Evolutionary conservation across 2,888 invertebrate species (phyloP).

Genomic region (Melipona bicolor): DNA sequence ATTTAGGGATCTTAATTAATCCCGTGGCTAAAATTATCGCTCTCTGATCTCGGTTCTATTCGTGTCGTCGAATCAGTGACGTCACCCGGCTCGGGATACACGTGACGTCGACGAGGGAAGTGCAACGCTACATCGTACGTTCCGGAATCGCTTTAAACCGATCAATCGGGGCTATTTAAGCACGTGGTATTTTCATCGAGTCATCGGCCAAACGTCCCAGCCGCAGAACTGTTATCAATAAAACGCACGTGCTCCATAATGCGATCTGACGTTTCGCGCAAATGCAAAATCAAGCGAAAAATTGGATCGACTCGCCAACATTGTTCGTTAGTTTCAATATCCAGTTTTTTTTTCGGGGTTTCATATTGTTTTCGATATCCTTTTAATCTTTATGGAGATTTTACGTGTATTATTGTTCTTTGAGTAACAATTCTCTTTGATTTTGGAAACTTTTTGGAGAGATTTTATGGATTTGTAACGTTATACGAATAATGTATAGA

Average conservation of each 20-base stretch:
- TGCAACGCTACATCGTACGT: slow-evolving; percentile 69
- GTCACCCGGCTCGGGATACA: slow-evolving; percentile 71
- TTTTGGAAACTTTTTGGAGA: no score
- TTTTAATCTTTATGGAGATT: neutral
- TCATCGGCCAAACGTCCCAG: slow-evolving; percentile 15
- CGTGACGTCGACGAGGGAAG: slow-evolving; percentile 77
- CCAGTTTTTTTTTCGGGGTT: accelerated
- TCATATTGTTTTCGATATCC: neutral
- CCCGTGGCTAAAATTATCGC: slow-evolving; percentile 79
- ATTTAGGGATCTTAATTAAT: slow-evolving; percentile 81
- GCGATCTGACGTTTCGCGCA: neutral
- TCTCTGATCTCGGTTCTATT: slow-evolving; percentile 79
- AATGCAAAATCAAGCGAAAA: neutral
- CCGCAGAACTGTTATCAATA: slow-evolving; percentile 27
- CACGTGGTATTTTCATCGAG: slow-evolving; percentile 29
- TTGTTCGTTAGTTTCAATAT: neutral
- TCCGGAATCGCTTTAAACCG: slow-evolving; percentile 49
- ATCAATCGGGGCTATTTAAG: slow-evolving; percentile 47
- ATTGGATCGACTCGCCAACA: neutral
- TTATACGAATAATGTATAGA: no score
- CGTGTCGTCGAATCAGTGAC: slow-evolving; percentile 75
- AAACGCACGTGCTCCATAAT: slow-evolving; percentile 25
- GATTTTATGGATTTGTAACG: no score
- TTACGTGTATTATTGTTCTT: no score
- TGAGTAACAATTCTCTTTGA: no score